A percentile compares a stretch with the other conserved stretches of the same genome.
Conservation (phyloP, 2,797 vertebrate genomes). For the Poeciliopsis turneri region DNA sequence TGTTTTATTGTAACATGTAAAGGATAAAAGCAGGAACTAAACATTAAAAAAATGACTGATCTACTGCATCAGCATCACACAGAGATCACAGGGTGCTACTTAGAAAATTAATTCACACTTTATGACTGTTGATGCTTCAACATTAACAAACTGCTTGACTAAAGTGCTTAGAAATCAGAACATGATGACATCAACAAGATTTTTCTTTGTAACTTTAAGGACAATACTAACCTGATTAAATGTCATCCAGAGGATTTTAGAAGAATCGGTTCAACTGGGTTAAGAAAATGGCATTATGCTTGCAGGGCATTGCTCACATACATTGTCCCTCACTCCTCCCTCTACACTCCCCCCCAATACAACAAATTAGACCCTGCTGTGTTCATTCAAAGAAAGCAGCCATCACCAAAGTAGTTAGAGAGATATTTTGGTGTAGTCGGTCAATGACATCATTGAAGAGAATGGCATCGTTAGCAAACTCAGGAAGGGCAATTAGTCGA, state of each 20-base stretch:
- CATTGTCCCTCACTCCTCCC: not conserved
- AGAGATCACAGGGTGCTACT: not conserved
- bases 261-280: slow-evolving; percentile 23
- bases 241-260: slow-evolving; percentile 33
- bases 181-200: slow-evolving; percentile 8
- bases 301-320: slow-evolving; percentile 3
- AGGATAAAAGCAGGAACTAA: not conserved
- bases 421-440: slow-evolving; percentile 71
- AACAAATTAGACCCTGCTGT: slow-evolving; percentile 55
- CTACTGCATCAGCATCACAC: not conserved
- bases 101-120: slow-evolving; percentile 2
- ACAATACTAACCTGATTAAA: slow-evolving; percentile 28
- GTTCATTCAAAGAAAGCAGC: slow-evolving; percentile 67
- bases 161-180: slow-evolving; percentile 14
- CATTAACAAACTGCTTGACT: not conserved
- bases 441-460: slow-evolving; percentile 75
- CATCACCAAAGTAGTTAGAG: slow-evolving; percentile 64
- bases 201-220: slow-evolving; percentile 31
- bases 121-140: slow-evolving; percentile 2
- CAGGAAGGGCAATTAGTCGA: slow-evolving; percentile 78
- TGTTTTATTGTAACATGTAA: not conserved
- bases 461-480: slow-evolving; percentile 69
- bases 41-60: not conserved
- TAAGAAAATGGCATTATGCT: slow-evolving; percentile 27
- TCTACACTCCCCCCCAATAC: slow-evolving; percentile 1